phyloP scores from a whole-genome alignment of 2,113 vertebrate species.

The Caranx melampygus region DNA sequence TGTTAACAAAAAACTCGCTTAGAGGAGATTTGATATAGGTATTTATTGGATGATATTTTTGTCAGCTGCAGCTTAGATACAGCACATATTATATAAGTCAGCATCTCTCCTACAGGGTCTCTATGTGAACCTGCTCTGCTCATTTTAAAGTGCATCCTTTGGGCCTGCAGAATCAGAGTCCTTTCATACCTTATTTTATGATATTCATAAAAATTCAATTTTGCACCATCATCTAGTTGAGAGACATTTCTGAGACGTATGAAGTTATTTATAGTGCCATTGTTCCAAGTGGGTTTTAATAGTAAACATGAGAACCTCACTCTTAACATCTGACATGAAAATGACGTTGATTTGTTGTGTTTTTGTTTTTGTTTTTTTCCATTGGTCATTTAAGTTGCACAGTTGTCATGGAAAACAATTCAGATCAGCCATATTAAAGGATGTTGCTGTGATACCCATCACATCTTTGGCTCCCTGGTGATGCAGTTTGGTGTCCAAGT shows the following conservation, averaged over 20 bases:
- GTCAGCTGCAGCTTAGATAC: neutral
- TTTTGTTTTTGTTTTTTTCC: neutral
- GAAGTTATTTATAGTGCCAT: conserved; percentile 55
- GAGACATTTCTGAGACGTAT: conserved; percentile 56
- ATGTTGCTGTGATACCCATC: neutral
- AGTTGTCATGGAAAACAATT: conserved; percentile 1
- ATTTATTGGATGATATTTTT: neutral
- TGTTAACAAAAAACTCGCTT: neutral
- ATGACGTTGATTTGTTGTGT: neutral
- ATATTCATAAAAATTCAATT: conserved; percentile 55
- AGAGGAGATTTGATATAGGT: neutral
- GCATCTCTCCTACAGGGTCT: too few species aligned
- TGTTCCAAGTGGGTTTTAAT: conserved; percentile 45
- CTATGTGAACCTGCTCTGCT: neutral
- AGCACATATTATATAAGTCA: too few species aligned
- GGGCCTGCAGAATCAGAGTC: neutral
- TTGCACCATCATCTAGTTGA: conserved; percentile 42
- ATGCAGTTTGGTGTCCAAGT: conserved; percentile 1
- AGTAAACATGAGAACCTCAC: conserved; percentile 59
- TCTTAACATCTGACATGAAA: conserved; percentile 55
- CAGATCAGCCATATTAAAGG: neutral
- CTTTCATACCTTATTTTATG: conserved; percentile 7
- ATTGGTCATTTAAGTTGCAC: conserved; percentile 9
- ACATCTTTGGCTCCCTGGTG: neutral
- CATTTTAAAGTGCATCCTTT: neutral